Base-by-base conservation (phyloP, 2,113 vertebrate species). In the Edolisoma coerulescens region DNA sequence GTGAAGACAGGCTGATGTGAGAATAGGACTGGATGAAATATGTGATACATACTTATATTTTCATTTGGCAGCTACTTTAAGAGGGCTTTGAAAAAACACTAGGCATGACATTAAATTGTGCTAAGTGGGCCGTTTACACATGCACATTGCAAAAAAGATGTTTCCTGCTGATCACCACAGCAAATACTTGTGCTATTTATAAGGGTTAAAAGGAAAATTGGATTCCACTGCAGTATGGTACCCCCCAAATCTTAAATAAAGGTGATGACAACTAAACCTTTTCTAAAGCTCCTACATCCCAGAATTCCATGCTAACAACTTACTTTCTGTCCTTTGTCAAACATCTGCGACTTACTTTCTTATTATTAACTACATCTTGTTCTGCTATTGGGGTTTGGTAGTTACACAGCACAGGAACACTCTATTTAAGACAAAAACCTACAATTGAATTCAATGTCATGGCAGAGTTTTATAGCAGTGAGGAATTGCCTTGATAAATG, bases 401-500 rank as follows among this genome's bases (percentile, higher is more conserved):
- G 70, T 77, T 93, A 39, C 22, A 60, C 49, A 90, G 70, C 76
- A 84, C 69, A 96, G 64, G 79, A 97, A 96, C 91, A 87, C 64
- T 97, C 68, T 96, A 39, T 96, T 97, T 97, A 97, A 97, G 94
- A 97, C 95, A 97, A 95, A 97, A 97, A 65, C 32, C 41, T 89
- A 95, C 90, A 93, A 90, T 95, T 98, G 93, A 96, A 97, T 97
- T 97, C 96, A 96, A 7, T 98, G 97, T 98, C 97, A 98, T 49
- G 39, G 93, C 50, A 50, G 73, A 97, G 86, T 97, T 97, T 98
- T 97, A 96, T 30, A 96, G 93, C 83, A 95, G 87, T 97, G 96
- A 98, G 95, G 93, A 97, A 98, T 65, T 95, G 93, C 93, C 93
- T 97, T 98, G 98, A 98, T 98, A 98, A 98, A 98, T 97, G 95